These are phyloP conservation scores for Catagonus wagneri DNA, from an alignment of 2,113 vertebrate genomes.

Conservation along the genomic window DNA sequence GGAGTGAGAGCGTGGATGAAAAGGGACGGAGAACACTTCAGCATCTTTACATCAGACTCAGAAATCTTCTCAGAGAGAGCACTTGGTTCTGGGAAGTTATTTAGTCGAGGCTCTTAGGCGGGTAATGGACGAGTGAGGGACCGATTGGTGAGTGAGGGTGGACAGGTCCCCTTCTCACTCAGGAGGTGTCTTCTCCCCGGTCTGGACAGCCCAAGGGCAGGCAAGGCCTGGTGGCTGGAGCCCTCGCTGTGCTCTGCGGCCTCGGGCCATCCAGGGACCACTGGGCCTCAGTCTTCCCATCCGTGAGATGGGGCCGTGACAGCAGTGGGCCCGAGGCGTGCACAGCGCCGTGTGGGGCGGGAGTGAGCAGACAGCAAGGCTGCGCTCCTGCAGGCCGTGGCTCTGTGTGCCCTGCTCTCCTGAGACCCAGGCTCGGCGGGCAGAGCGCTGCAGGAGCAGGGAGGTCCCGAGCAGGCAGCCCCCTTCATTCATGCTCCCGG, in stretches of 20 bases:
- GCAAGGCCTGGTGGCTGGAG: neutral
- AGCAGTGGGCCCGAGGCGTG: accelerated
- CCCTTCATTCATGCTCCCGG: neutral
- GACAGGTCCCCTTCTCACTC: neutral
- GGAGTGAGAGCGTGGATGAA: accelerated
- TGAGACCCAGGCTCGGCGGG: accelerated
- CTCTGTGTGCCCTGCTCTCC: neutral
- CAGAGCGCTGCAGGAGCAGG: accelerated
- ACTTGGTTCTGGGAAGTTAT: neutral
- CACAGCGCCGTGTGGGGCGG: neutral
- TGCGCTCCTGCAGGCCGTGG: accelerated
- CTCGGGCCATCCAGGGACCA: neutral
- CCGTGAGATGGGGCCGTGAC: neutral
- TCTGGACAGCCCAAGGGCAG: neutral
- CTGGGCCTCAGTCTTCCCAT: neutral
- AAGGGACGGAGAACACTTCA: too few species aligned
- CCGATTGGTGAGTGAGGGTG: neutral
- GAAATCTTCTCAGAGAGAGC: neutral
- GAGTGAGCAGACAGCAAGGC: neutral
- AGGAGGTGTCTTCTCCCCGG: neutral
- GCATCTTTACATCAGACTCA: neutral
- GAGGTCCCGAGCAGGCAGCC: neutral
- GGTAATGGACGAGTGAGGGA: too few species aligned
- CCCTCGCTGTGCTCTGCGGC: neutral
- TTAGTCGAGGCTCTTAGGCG: neutral